Conservation (phyloP, 2,797 vertebrate species). For the Xenentodon cancila region DNA sequence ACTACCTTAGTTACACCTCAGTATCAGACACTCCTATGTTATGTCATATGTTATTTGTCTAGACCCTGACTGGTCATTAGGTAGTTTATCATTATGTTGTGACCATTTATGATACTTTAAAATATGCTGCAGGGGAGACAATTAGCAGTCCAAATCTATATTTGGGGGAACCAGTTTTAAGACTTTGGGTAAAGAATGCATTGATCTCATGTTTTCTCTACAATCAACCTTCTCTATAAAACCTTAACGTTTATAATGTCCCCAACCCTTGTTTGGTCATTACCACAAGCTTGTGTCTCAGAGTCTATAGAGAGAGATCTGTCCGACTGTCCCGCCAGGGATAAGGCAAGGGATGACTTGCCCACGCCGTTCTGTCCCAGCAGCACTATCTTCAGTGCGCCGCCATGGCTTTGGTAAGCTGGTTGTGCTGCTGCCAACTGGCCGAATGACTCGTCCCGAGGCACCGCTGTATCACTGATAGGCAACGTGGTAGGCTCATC, state of each 20-base stretch:
- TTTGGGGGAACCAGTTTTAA: neutral
- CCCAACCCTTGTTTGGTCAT: constrained; percentile 43
- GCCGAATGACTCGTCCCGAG: constrained; percentile 78
- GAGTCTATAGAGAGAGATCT: constrained; percentile 83
- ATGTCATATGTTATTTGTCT: too few relatives aligned
- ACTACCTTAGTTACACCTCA: too few relatives aligned
- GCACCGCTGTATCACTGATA: constrained; percentile 70
- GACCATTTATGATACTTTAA: too few relatives aligned
- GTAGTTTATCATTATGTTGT: too few relatives aligned
- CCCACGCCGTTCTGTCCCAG: constrained; percentile 92
- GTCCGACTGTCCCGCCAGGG: constrained; percentile 85
- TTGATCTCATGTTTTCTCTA: constrained; percentile 2
- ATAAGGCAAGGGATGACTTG: constrained; percentile 89
- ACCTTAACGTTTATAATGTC: neutral
- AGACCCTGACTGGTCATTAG: too few relatives aligned
- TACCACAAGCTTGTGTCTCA: constrained; percentile 83
- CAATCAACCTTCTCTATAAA: neutral
- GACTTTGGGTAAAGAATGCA: neutral
- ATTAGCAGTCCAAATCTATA: too few relatives aligned
- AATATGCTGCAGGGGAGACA: neutral
- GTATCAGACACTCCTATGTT: too few relatives aligned
- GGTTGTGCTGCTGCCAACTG: constrained; percentile 60
- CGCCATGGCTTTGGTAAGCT: constrained; percentile 71
- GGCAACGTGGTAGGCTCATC: constrained; percentile 74
- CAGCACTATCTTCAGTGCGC: constrained; percentile 83